phyloP scores from a whole-genome alignment of 2,888 invertebrate genomes.

The Lordiphosa fenestrarum region DNA sequence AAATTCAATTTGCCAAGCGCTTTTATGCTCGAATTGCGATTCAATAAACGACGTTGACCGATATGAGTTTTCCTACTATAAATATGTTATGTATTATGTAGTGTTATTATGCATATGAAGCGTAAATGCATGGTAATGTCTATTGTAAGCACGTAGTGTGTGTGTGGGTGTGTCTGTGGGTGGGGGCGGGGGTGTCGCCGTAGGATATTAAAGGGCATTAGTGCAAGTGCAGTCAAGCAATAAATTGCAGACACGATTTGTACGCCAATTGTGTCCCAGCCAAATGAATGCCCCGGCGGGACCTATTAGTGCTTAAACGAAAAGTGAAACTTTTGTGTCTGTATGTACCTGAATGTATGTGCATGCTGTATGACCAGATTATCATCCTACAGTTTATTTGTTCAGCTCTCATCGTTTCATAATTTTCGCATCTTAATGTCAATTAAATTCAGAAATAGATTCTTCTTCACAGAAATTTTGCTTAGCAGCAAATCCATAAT shows the following conservation, averaged over 20 bases:
- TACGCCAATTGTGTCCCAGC: not conserved
- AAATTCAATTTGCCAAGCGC: constrained; percentile 14
- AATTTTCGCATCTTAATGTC: too few relatives aligned
- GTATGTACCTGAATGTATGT: too few relatives aligned
- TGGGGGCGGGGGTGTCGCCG: constrained; percentile 19
- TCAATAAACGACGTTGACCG: constrained; percentile 21
- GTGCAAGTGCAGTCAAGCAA: constrained; percentile 40
- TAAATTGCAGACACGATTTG: constrained; percentile 42
- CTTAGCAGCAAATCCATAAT: constrained; percentile 3
- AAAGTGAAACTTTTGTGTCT: too few relatives aligned
- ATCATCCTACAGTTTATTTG: too few relatives aligned
- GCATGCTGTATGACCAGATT: too few relatives aligned
- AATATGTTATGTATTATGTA: constrained; percentile 12
- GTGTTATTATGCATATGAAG: constrained; percentile 32
- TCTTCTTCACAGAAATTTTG: too few relatives aligned
- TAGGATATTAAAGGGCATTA: constrained; percentile 31
- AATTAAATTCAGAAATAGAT: too few relatives aligned
- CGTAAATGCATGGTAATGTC: constrained; percentile 19
- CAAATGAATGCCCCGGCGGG: too few relatives aligned
- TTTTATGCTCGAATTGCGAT: constrained; percentile 24
- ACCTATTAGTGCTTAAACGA: too few relatives aligned
- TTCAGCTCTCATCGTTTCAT: too few relatives aligned
- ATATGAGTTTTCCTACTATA: constrained; percentile 13
- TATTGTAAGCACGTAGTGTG: constrained; percentile 1
- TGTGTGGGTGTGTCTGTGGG: not conserved